Evolutionary conservation across 1,140 invertebrate genomes (phyloP).

Genomic region (Drosophila asahinai): DNA sequence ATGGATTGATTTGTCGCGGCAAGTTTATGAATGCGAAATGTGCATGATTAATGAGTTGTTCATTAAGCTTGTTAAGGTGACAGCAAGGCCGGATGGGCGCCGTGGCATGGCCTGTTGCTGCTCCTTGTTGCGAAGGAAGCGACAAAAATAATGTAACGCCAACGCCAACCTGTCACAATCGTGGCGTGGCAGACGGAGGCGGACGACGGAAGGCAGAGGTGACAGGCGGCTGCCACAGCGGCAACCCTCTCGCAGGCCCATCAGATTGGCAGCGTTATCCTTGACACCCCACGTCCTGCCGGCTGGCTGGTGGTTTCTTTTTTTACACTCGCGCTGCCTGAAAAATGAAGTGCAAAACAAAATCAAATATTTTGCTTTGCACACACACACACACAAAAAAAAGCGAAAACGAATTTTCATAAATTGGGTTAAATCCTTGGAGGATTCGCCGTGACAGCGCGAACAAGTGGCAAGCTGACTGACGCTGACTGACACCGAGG

Average conservation of each 20-base stretch:
- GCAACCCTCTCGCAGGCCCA: slow-evolving; percentile 52
- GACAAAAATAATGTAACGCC: slow-evolving; percentile 54
- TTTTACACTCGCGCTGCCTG: slow-evolving; percentile 36
- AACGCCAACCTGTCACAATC: slow-evolving; percentile 60
- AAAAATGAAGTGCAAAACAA: slow-evolving; percentile 82
- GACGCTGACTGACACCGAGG: slow-evolving; percentile 58
- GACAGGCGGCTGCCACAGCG: slow-evolving; percentile 25
- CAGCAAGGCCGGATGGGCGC: slow-evolving; percentile 46
- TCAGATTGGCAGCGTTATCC: slow-evolving; percentile 68
- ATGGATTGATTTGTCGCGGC: slow-evolving; percentile 78
- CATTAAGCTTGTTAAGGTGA: slow-evolving; percentile 83
- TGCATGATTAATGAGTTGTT: slow-evolving; percentile 82
- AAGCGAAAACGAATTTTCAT: slow-evolving; percentile 70
- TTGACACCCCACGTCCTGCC: slow-evolving; percentile 67
- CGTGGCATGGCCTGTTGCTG: slow-evolving; percentile 58
- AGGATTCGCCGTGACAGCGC: slow-evolving; percentile 82
- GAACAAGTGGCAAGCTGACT: slow-evolving; percentile 74
- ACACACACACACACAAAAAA: slow-evolving; percentile 22
- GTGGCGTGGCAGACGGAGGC: slow-evolving; percentile 10
- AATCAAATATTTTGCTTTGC: slow-evolving; percentile 79
- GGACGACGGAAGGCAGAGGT: slow-evolving; percentile 6
- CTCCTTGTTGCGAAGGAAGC: slow-evolving; percentile 27
- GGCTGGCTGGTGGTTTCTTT: slow-evolving; percentile 56
- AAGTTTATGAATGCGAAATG: slow-evolving; percentile 78
- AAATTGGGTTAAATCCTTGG: slow-evolving; percentile 83